Conservation (phyloP, 2,113 vertebrate species). For the Rhineura floridana region DNA sequence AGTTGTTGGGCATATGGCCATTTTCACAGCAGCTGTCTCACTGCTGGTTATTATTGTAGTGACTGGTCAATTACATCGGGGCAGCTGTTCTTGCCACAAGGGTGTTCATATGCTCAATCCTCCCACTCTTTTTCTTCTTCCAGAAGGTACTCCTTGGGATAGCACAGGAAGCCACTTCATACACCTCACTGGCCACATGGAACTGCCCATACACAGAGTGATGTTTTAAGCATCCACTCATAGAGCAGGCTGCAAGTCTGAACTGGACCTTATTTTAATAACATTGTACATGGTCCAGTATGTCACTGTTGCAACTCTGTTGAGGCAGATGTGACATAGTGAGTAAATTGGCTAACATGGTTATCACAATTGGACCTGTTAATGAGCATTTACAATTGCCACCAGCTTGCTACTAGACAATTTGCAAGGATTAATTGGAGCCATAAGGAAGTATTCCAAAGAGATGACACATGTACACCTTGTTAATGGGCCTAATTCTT, state of each 20-base stretch:
- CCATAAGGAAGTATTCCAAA: constrained; percentile 12
- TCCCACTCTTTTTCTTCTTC: neutral
- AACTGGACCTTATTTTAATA: neutral
- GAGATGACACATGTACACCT: neutral
- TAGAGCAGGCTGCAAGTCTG: neutral
- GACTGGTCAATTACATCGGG: neutral
- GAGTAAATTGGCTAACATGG: neutral
- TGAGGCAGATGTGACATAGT: neutral
- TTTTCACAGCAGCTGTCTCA: neutral
- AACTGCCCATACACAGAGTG: neutral
- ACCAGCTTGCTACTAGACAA: neutral
- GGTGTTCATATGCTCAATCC: neutral
- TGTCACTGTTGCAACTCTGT: neutral
- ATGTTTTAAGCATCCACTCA: neutral
- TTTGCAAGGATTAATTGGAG: constrained; percentile 38
- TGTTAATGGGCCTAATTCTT: constrained; percentile 20
- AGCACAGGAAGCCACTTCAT: neutral
- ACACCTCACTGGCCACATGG: neutral
- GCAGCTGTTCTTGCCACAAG: neutral
- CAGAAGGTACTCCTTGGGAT: neutral
- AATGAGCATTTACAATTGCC: neutral
- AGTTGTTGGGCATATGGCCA: too few relatives aligned
- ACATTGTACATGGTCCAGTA: neutral
- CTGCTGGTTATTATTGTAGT: neutral
- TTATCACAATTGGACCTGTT: constrained; percentile 1